Evolutionary conservation across 1,140 invertebrate genomes (phyloP).

Genomic region (Trachymyrmex septentrionalis): DNA sequence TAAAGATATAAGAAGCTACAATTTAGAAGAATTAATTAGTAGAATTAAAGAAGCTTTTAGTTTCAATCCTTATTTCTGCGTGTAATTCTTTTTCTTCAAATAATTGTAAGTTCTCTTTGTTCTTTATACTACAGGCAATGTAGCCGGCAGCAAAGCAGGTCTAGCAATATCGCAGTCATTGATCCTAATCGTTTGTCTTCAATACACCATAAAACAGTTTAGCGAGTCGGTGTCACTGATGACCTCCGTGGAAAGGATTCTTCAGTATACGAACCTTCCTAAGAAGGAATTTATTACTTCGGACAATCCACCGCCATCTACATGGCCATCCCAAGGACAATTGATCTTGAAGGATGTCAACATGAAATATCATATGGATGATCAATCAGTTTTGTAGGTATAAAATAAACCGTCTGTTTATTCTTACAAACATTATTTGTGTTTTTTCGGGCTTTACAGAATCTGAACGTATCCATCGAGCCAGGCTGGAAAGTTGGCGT

Average conservation of each 20-base stretch:
- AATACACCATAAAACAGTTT: constrained; percentile 92
- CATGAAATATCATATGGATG: constrained; percentile 89
- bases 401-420: not conserved
- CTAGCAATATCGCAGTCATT: too few relatives aligned
- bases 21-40: constrained; percentile 82
- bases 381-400: constrained; percentile 90
- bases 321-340: constrained; percentile 86
- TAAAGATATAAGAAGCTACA: constrained; percentile 88
- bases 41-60: constrained; percentile 81
- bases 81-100: not conserved
- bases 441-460: constrained; percentile 66
- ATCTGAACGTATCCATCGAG: constrained; percentile 88
- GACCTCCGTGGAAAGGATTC: constrained; percentile 93
- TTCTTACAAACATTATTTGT: not conserved
- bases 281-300: too few relatives aligned
- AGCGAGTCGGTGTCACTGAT: constrained; percentile 92
- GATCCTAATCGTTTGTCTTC: too few relatives aligned
- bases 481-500: constrained; percentile 91
- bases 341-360: constrained; percentile 88
- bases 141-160: too few relatives aligned
- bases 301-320: constrained; percentile 80
- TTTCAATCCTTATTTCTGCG: not conserved
- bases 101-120: too few relatives aligned
- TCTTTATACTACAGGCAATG: too few relatives aligned
- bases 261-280: constrained; percentile 91